Evolutionary conservation across 2,888 invertebrate species (phyloP).

Genomic region (Trileptium ribeirensis): DNA sequence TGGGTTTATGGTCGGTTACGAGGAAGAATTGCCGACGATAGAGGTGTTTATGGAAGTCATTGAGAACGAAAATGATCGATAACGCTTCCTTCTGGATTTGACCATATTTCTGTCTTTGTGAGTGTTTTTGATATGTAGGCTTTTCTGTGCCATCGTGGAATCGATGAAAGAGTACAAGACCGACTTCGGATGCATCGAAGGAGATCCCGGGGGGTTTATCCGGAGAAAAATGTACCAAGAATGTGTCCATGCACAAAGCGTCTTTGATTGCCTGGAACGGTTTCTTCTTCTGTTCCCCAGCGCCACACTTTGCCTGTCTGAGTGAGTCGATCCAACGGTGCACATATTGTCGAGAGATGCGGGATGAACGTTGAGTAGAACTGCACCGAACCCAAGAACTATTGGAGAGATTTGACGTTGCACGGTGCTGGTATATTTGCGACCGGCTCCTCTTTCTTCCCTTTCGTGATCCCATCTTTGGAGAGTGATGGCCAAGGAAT

Average conservation of each 20-base stretch:
- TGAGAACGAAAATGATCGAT: conserved; percentile 27
- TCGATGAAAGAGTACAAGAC: background rate
- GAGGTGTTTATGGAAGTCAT: conserved; percentile 40
- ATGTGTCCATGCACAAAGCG: background rate
- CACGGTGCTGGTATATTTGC: too few species aligned
- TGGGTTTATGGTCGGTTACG: conserved; percentile 40
- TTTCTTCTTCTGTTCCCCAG: background rate
- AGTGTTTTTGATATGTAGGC: background rate
- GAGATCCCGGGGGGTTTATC: background rate
- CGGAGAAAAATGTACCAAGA: background rate
- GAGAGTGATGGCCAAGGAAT: too few species aligned
- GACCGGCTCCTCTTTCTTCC: too few species aligned
- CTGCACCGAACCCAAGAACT: too few species aligned
- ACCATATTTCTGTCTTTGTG: background rate
- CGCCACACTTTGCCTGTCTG: background rate
- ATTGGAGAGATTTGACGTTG: too few species aligned
- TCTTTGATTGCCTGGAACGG: background rate
- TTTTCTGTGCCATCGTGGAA: background rate
- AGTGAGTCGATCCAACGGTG: background rate
- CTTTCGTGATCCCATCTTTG: too few species aligned
- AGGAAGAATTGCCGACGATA: conserved; percentile 40
- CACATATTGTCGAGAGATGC: background rate
- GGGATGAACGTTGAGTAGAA: too few species aligned
- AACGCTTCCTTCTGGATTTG: conserved; percentile 4
- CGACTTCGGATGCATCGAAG: background rate